Conservation (phyloP, 2,797 vertebrate species). For the Sebastes variabilis region DNA sequence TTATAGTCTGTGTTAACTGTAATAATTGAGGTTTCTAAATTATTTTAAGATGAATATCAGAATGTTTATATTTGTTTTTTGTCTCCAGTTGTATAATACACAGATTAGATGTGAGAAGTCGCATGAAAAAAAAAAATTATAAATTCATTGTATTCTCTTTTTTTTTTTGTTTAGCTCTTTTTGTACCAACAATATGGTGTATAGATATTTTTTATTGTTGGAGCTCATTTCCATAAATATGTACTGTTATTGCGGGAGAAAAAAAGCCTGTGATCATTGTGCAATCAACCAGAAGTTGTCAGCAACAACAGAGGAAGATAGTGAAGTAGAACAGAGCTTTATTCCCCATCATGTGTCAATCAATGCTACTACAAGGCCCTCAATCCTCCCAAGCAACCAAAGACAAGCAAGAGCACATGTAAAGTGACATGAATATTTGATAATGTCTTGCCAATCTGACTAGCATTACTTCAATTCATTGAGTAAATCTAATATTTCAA, state of each 20-base stretch:
- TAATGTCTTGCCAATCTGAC: conserved; percentile 28
- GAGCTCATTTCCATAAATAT: conserved; percentile 32
- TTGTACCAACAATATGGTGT: background rate
- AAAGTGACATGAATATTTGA: conserved; percentile 65
- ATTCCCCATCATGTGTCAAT: conserved; percentile 56
- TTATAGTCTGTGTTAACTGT: background rate
- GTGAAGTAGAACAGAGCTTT: conserved; percentile 22
- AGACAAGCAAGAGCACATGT: conserved; percentile 42
- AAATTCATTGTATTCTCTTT: background rate
- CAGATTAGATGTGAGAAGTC: background rate
- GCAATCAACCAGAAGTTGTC: conserved; percentile 48
- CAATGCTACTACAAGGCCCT: conserved; percentile 41
- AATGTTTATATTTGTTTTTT: background rate
- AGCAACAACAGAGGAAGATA: conserved; percentile 32
- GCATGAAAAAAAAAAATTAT: background rate
- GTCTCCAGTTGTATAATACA: background rate
- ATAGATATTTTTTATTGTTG: background rate
- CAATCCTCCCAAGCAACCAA: conserved; percentile 41
- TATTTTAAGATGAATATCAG: background rate
- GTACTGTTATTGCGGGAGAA: background rate
- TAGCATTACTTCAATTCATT: conserved; percentile 15
- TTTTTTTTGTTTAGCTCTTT: background rate
- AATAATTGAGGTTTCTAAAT: background rate
- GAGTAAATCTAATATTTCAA: conserved; percentile 24
- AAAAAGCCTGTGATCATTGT: conserved; percentile 21